phyloP scores from a whole-genome alignment of 2,113 vertebrate genomes.

The Rhinoderma darwinii region DNA sequence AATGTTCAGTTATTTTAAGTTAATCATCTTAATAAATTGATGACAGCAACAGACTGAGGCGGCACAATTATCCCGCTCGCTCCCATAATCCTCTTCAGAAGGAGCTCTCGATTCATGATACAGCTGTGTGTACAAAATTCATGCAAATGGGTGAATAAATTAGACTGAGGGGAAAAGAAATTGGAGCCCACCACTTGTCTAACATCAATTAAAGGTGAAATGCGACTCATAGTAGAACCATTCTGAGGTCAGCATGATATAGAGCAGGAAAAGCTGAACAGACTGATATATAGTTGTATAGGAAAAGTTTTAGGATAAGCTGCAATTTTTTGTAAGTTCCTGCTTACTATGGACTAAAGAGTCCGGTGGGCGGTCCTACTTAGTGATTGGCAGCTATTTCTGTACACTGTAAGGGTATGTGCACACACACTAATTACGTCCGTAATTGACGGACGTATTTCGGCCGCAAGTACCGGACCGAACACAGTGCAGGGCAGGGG shows the following conservation, averaged over 20 bases:
- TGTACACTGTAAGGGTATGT: too few species aligned
- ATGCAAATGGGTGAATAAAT: constrained; percentile 34
- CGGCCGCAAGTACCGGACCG: too few species aligned
- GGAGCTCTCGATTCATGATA: constrained; percentile 22
- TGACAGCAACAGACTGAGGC: constrained; percentile 49
- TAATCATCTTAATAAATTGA: constrained; percentile 58
- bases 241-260: too few species aligned
- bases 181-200: neutral
- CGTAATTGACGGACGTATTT: too few species aligned
- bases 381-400: too few species aligned
- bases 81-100: constrained; percentile 42
- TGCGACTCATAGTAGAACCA: neutral
- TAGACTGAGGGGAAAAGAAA: neutral
- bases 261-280: too few species aligned
- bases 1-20: constrained; percentile 54
- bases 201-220: constrained; percentile 27
- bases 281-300: too few species aligned
- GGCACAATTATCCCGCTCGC: constrained; percentile 40
- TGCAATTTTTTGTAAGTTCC: neutral
- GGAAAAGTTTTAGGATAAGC: neutral
- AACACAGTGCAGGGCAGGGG: too few species aligned
- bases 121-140: constrained; percentile 47
- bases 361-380: too few species aligned
- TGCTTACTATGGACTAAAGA: too few species aligned
- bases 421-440: too few species aligned